These are phyloP conservation scores for Lepus townsendii DNA, from an alignment of 2,797 vertebrate species.

Conservation along the genomic window DNA sequence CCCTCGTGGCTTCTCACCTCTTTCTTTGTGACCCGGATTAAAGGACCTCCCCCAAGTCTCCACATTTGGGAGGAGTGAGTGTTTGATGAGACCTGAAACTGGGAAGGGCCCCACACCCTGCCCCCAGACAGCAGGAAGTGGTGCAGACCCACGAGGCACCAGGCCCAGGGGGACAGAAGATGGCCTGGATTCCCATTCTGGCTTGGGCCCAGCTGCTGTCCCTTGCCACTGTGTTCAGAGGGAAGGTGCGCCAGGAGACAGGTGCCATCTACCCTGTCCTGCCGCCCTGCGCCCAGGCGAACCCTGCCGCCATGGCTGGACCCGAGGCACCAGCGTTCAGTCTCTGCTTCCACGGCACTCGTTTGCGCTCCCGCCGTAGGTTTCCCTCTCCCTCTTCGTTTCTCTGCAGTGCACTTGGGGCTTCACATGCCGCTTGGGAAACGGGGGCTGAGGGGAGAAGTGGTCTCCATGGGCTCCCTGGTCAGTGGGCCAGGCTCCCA, in stretches of 20 bases:
- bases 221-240: background rate
- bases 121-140: background rate
- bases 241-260: background rate
- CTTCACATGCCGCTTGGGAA: background rate
- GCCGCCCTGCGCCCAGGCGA: background rate
- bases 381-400: background rate
- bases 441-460: background rate
- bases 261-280: background rate
- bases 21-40: background rate
- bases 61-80: background rate
- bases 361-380: fast-evolving
- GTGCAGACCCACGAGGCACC: background rate
- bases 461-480: background rate
- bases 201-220: background rate
- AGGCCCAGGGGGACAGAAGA: background rate
- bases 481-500: background rate
- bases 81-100: background rate
- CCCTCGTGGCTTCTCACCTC: background rate
- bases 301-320: background rate
- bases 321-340: background rate
- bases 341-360: background rate
- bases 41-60: background rate
- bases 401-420: fast-evolving
- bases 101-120: background rate
- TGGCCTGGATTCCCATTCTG: background rate